Base-by-base conservation (phyloP, 1,140 invertebrate genomes). In the Papilio aristodemus region DNA sequence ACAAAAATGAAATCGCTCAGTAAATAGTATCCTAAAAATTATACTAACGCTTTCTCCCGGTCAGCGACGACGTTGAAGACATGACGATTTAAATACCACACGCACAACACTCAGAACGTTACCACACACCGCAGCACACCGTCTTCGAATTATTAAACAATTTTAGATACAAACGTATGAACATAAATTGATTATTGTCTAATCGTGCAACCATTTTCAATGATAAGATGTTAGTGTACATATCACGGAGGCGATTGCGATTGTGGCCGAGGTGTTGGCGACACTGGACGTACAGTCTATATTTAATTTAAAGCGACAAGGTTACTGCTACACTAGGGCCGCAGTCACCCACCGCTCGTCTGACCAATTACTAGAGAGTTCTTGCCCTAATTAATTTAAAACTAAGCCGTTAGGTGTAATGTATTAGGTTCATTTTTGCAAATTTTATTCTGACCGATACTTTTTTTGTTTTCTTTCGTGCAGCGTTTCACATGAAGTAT, bases 161-260 rank as follows among this genome's bases (percentile, higher is more conserved):
- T 78, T 78, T 80, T 73, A 77, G 77, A 85, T 80, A 77, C 75
- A 78, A 72, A 79, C 75, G 74, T 66, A 77, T 74, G 39, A 71
- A 68, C 81, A 80, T 77, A 77, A 78, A 79, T 60, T 71, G 87
- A 87, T 87, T 86, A 86, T 70, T 75, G 60, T 77, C 79, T 83
- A 89, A 90, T 86, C 85, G 80, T 76, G 70, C 73, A 81, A 77
- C 81, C 88, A 90, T 90, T 90, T 88, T 90, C 77, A 86, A 81
- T 88, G 88, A 90, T 90, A 90, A 90, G 80, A 71, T 74, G 70
- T 69, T 72, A 77, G 73, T 79, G 70, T 66, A 66, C 63, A 71
- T 84, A 81, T 80, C 75, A 79, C 69, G 75, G 75, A 70, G 75
- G 74, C 75, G 85, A 87, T 86, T 87, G 84, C 83, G 79, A 68